Conservation (phyloP, 2,113 vertebrate genomes). For the Erpornis zantholeuca region DNA sequence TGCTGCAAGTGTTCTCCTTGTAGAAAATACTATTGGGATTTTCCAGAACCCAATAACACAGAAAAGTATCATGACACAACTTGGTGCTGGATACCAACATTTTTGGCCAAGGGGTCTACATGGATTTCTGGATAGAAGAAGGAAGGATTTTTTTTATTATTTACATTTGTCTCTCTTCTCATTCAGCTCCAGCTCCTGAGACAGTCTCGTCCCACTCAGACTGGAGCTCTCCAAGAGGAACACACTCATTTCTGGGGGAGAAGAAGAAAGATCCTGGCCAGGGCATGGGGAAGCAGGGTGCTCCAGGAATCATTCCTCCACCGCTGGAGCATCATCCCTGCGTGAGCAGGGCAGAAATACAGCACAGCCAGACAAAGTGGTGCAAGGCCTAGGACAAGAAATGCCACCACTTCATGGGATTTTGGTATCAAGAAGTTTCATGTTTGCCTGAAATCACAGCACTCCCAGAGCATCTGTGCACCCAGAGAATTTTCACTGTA, state of each 20-base stretch:
- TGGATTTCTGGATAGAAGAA: not conserved
- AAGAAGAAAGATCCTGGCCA: not conserved
- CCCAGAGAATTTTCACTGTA: not conserved
- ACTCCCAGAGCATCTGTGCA: not conserved
- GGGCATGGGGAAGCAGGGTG: not conserved
- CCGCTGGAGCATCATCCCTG: not conserved
- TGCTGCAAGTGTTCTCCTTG: not conserved
- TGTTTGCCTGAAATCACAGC: not conserved
- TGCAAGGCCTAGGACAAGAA: not conserved
- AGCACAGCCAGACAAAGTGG: not conserved
- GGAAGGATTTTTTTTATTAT: not conserved
- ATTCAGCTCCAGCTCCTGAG: not conserved
- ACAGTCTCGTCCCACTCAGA: rapidly evolving
- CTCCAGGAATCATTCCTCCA: not conserved
- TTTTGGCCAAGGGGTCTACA: not conserved
- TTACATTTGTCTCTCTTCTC: not conserved
- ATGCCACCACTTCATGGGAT: rapidly evolving
- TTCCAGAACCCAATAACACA: not conserved
- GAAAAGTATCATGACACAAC: not conserved
- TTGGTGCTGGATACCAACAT: not conserved
- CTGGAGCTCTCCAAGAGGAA: not conserved
- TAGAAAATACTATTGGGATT: not conserved
- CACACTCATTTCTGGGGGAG: rapidly evolving
- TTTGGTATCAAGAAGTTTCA: not conserved
- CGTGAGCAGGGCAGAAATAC: not conserved